Evolutionary conservation across 2,113 vertebrate genomes (phyloP).

Genomic region (Ophthalmolycus amberensis): DNA sequence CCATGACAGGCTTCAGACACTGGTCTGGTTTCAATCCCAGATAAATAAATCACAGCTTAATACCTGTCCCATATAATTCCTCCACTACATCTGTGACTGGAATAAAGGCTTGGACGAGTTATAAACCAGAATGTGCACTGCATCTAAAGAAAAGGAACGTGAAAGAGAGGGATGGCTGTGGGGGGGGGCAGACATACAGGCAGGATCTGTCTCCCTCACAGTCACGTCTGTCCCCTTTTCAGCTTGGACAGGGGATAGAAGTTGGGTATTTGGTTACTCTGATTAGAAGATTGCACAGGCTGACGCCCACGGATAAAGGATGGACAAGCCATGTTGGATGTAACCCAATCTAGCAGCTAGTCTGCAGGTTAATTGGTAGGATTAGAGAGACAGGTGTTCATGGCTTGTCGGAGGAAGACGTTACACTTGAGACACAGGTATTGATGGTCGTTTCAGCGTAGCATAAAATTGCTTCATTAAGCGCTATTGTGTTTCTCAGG

Average conservation of each 20-base stretch:
- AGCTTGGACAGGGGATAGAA: conserved; percentile 52
- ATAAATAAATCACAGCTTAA: conserved; percentile 76
- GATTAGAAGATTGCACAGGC: conserved; percentile 77
- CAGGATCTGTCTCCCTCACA: conserved; percentile 61
- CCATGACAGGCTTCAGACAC: conserved; percentile 60
- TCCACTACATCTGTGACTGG: conserved; percentile 65
- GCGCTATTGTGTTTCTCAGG: conserved; percentile 55
- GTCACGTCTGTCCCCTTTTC: conserved; percentile 45
- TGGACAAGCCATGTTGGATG: conserved; percentile 55
- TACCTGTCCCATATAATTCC: conserved; percentile 73
- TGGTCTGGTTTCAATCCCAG: conserved; percentile 74
- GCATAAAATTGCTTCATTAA: conserved; percentile 65
- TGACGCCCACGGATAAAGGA: conserved; percentile 67
- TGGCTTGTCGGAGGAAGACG: conserved; percentile 51
- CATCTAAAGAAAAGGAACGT: conserved; percentile 54
- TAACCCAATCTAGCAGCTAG: conserved; percentile 72
- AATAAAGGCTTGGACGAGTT: conserved; percentile 42
- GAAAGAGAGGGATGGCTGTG: conserved; percentile 10
- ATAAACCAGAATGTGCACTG: conserved; percentile 48
- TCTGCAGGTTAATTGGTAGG: conserved; percentile 80
- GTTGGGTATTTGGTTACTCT: conserved; percentile 74
- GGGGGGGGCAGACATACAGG: conserved; percentile 55
- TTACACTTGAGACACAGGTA: conserved; percentile 68
- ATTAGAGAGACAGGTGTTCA: conserved; percentile 83
- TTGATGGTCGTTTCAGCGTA: conserved; percentile 49